A percentile compares a stretch with the other conserved stretches of the same genome.
These are phyloP conservation scores for Carassius gibelio DNA, from an alignment of 2,113 vertebrate species.

Conservation along the genomic window DNA sequence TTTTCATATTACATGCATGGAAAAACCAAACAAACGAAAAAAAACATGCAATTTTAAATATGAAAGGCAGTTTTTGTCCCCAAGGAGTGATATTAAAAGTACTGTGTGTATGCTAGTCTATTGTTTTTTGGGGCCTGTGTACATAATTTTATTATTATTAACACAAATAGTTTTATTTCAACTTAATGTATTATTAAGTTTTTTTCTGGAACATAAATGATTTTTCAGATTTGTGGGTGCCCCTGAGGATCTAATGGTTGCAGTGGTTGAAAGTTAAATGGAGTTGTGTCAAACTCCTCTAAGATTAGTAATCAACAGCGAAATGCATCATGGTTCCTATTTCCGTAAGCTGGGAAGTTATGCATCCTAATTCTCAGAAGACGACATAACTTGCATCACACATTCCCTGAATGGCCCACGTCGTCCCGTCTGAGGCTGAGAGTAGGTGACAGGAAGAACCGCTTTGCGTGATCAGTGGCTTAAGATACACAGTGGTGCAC, in stretches of 20 bases:
- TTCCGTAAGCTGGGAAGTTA: background rate
- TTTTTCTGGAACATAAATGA: too few species aligned
- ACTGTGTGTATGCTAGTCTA: background rate
- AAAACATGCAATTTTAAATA: conserved; percentile 17
- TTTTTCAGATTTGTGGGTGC: background rate
- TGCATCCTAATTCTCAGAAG: background rate
- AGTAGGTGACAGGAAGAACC: background rate
- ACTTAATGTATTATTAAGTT: background rate
- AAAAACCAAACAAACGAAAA: background rate
- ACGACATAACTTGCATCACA: background rate
- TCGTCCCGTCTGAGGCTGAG: background rate
- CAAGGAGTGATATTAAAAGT: background rate
- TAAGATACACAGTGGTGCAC: background rate
- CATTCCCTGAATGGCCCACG: background rate
- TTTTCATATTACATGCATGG: conserved; percentile 49
- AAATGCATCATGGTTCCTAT: background rate
- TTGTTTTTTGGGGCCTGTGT: background rate
- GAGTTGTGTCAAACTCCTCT: background rate
- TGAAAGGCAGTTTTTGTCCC: conserved; percentile 35
- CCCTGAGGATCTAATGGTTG: background rate
- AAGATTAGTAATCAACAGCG: background rate
- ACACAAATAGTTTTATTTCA: background rate
- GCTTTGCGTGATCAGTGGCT: background rate
- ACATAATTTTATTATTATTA: background rate
- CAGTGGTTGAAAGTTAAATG: background rate